phyloP scores from a whole-genome alignment of 1,140 invertebrate genomes.

The Caenorhabditis tropicalis region DNA sequence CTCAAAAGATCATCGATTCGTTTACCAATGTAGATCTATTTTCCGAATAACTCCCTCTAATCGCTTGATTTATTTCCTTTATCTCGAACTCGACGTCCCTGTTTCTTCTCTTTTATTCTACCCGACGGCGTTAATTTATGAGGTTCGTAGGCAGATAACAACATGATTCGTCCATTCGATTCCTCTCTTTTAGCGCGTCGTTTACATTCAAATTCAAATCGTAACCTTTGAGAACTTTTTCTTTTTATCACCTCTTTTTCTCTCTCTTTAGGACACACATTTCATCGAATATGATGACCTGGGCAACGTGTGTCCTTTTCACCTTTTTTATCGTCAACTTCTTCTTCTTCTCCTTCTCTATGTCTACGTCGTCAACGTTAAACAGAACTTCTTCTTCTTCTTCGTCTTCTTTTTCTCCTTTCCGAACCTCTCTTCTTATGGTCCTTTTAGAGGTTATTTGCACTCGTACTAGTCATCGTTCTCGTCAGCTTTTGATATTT shows the following conservation, averaged over 20 bases:
- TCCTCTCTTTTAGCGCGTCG: background rate
- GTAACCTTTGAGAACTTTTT: background rate
- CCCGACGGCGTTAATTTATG: constrained; percentile 31
- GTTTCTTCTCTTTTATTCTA: background rate
- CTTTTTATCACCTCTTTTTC: background rate
- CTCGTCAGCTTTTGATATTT: background rate
- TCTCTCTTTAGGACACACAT: background rate
- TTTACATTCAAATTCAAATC: background rate
- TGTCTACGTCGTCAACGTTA: constrained; percentile 5
- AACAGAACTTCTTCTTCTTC: background rate
- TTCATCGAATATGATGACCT: background rate
- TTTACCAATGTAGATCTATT: background rate
- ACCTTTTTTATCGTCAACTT: background rate
- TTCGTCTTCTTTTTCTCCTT: background rate
- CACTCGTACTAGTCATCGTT: constrained; percentile 29
- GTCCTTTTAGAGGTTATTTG: background rate
- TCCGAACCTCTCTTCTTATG: background rate
- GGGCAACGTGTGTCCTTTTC: background rate
- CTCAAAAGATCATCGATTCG: background rate
- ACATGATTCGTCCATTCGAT: background rate
- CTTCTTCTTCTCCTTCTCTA: background rate
- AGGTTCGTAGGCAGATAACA: background rate
- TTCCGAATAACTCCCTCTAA: background rate
- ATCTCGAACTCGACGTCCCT: constrained; percentile 24
- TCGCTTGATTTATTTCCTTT: constrained; percentile 30